phyloP scores from a whole-genome alignment of 1,140 invertebrate genomes.

The Diuraphis noxia region DNA sequence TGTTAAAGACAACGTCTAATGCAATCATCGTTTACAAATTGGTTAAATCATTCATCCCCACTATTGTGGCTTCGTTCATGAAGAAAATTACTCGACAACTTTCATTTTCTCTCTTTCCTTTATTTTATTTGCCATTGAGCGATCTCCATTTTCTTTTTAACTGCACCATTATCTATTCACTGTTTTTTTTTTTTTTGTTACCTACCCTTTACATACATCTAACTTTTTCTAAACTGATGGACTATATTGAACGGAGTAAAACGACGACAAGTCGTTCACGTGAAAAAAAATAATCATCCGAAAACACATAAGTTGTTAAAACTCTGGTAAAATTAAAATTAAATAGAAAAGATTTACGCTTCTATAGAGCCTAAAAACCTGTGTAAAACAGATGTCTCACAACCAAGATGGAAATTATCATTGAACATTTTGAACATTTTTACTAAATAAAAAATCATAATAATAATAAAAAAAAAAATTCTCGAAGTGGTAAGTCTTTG shows the following conservation, averaged over 20 bases:
- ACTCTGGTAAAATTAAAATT: not conserved
- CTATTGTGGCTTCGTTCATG: constrained; percentile 15
- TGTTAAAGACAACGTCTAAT: not conserved
- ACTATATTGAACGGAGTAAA: not conserved
- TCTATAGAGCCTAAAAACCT: too few species aligned
- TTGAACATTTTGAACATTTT: too few species aligned
- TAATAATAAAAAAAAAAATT: too few species aligned
- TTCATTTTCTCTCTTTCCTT: not conserved
- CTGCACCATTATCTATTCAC: not conserved
- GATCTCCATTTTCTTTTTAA: not conserved
- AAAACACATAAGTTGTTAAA: not conserved
- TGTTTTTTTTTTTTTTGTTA: not conserved
- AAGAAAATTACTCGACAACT: constrained; percentile 28
- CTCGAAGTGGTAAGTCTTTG: too few species aligned
- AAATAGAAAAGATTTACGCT: too few species aligned
- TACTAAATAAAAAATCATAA: too few species aligned
- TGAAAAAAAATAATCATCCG: not conserved
- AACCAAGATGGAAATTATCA: too few species aligned
- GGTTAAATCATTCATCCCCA: constrained; percentile 29
- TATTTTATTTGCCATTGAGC: not conserved
- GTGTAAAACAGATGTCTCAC: too few species aligned
- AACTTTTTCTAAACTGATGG: not conserved
- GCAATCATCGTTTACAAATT: constrained; percentile 44
- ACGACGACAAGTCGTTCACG: not conserved
- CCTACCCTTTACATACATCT: not conserved